Evolutionary conservation across 2,888 invertebrate genomes (phyloP).

Genomic region (Thumatha senex): DNA sequence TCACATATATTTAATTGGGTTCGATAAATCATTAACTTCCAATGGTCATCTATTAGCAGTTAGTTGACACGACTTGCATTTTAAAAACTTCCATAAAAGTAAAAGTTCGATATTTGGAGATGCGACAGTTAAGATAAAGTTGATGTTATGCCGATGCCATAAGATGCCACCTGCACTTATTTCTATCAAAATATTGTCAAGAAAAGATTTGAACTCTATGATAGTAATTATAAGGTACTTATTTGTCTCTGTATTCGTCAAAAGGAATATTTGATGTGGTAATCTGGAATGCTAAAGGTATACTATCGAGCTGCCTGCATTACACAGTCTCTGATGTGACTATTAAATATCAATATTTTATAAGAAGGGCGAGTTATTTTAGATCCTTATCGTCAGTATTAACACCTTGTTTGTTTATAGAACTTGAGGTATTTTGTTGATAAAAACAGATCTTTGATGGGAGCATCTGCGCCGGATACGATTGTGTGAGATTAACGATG

Average conservation of each 20-base stretch:
- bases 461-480: constrained; percentile 68
- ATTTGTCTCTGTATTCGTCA: constrained; percentile 32
- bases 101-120: constrained; percentile 78
- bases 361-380: constrained; percentile 63
- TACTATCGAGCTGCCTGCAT: constrained; percentile 68
- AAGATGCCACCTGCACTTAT: constrained; percentile 73
- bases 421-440: constrained; percentile 55
- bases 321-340: constrained; percentile 71
- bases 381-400: constrained; percentile 71
- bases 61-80: constrained; percentile 70
- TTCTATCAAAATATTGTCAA: constrained; percentile 22
- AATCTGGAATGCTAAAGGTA: constrained; percentile 74
- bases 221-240: constrained; percentile 9
- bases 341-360: constrained; percentile 81
- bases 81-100: constrained; percentile 74
- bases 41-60: constrained; percentile 48
- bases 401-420: constrained; percentile 80
- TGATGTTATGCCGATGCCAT: constrained; percentile 60
- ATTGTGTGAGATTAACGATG: constrained; percentile 61
- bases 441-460: constrained; percentile 48
- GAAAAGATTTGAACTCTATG: constrained; percentile 34
- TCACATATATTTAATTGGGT: not conserved
- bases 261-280: constrained; percentile 72
- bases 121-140: constrained; percentile 74
- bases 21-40: constrained; percentile 38